Base-by-base conservation (phyloP, 2,113 vertebrate species). In the Phoxinus phoxinus region DNA sequence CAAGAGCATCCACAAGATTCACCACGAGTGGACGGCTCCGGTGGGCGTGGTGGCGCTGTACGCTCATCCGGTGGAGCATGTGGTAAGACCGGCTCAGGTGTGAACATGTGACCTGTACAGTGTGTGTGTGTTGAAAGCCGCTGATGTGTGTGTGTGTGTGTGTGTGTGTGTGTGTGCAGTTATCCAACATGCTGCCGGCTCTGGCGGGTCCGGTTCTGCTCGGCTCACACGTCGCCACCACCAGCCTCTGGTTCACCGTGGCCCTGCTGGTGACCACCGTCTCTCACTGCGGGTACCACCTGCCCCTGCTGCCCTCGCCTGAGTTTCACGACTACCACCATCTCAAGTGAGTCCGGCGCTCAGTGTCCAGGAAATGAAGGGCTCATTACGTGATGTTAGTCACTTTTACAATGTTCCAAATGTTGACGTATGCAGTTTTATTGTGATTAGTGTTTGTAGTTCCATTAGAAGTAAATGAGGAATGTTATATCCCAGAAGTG, bases 321-420 rank as follows among this genome's bases (percentile, higher is more conserved):
- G 97, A 99, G 90, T 99, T 97, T 92, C 98, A 99, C 0, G 97
- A 98, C 94, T 99, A 96, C 91, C 97, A 99, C 91, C 98, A 99
- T 90, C 96, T 98, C 93, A 97, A 94, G 98, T 99, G 93, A 69
- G 95, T 78, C 4, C 65, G 2, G 15, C 48, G 13, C 13, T 51
- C 48, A 51, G 13, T 4, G 46, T 15, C 4, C 12, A 15, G 1
- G 11, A 46, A 46, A 46, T 46, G 46, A 48, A 15, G 13, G 13
- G 46, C 46, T 13, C n/a, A n/a, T n/a, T n/a, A n/a, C n/a, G n/a
- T n/a, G n/a, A 2, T 53, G 51, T 6, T 6, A 19, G 15, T 53
- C 51, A 5, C 51, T 6, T 53, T 53, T 53, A 53, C 51, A 53
- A 5, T 53, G 12, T 48, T 13, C 12, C 12, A 15, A 48, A 48